Base-by-base conservation (phyloP, 2,113 vertebrate genomes). In the Xerus inauris region DNA sequence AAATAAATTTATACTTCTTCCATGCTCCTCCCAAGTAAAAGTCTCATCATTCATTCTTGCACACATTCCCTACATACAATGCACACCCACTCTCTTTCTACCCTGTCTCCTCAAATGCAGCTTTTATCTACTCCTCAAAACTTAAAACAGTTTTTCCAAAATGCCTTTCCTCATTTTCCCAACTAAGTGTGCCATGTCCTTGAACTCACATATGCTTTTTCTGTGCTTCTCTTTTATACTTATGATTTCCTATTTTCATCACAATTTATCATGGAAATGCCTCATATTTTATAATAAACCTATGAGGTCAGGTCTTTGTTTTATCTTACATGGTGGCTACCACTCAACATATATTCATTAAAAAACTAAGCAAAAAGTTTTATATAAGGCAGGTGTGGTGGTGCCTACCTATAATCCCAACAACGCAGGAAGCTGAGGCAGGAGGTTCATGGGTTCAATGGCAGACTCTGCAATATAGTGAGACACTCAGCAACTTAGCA, bases 1-100 rank as follows among this genome's bases (percentile, higher is more conserved):
- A 92, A 88, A 85, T 19, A 96, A 90, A 82, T 65, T 67, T 89
- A 42, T 30, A 76, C 87, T 89, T 91, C 51, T 87, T 71, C 35
- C 40, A 59, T 83, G 14, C 1, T 72, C 28, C 83, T 73, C 62
- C n/a, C 38, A 91, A 11, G 54, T 86, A 59, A 89, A 86, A 73
- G 45, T 19, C 8, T 64, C 47, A 42, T 40, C 6, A 47, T 77
- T 82, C 26, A 64, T 64, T 65, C 45, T 87, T 12, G 51, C 3
- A 59, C 5, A 83, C 11, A 79, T 6, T 49, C 4, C 38, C 8
- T 14, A 83, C 3, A 42, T 13, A 6, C 26, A 73, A 14, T 17
- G n/a, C 35, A 40, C 11, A 35, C 30, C 45, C 24, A 45, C 10
- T 64, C 24, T 54, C 11, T 20, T 28, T 81, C 19, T 76, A 69